These are phyloP conservation scores for Zaprionus capensis DNA, from an alignment of 1,140 invertebrate species.

Conservation along the genomic window DNA sequence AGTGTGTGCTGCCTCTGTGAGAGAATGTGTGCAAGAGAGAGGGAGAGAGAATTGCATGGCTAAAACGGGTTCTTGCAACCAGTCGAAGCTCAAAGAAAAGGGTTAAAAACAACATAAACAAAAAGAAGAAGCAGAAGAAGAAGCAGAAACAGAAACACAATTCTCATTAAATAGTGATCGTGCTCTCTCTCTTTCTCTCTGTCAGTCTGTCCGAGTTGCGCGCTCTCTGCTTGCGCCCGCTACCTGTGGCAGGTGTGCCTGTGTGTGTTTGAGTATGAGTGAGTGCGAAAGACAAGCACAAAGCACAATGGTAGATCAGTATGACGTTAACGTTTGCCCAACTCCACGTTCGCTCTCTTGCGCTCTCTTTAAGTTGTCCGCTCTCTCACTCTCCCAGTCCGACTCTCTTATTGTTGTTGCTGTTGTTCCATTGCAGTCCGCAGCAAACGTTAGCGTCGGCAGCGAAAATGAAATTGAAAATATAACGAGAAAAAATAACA, in stretches of 20 bases:
- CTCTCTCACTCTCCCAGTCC: background rate
- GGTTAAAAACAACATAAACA: slow-evolving; percentile 39
- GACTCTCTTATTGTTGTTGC: slow-evolving; percentile 23
- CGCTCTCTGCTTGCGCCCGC: slow-evolving; percentile 22
- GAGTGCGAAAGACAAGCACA: slow-evolving; percentile 64
- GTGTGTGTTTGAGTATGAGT: slow-evolving; percentile 45
- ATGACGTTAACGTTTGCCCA: slow-evolving; percentile 55
- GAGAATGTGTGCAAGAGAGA: slow-evolving; percentile 15
- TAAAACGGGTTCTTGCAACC: slow-evolving; percentile 74
- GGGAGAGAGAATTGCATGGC: slow-evolving; percentile 66
- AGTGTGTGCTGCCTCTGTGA: slow-evolving; percentile 14
- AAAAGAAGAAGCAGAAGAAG: slow-evolving; percentile 33
- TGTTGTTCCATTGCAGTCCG: slow-evolving; percentile 33
- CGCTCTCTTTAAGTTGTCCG: background rate
- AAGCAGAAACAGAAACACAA: slow-evolving; percentile 33
- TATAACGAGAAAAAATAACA: slow-evolving; percentile 44
- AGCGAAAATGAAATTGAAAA: slow-evolving; percentile 54
- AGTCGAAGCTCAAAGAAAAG: slow-evolving; percentile 58
- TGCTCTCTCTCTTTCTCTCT: slow-evolving; percentile 22
- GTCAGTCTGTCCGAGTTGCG: background rate
- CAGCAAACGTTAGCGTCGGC: slow-evolving; percentile 16
- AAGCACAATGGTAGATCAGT: slow-evolving; percentile 61
- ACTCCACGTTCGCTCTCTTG: slow-evolving; percentile 30
- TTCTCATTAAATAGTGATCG: slow-evolving; percentile 48
- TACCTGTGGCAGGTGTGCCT: slow-evolving; percentile 75